A percentile compares a stretch with the other conserved stretches of the same genome.
Evolutionary conservation across 2,113 vertebrate genomes (phyloP).

Genomic region (Spheniscus mendiculus): DNA sequence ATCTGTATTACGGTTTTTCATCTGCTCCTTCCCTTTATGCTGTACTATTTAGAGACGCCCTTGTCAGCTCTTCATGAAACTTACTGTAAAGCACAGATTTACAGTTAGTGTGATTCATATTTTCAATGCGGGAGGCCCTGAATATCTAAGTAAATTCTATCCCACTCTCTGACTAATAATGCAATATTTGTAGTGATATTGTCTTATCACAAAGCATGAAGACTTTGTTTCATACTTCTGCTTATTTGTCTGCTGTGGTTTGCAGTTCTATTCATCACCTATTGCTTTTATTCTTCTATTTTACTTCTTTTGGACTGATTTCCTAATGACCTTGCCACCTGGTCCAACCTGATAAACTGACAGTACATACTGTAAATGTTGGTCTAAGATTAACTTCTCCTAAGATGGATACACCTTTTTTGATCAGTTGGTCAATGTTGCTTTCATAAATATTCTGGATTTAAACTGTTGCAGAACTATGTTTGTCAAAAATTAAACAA

Average conservation of each 20-base stretch:
- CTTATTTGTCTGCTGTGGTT: conserved; percentile 27
- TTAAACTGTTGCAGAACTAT: not conserved
- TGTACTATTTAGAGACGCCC: not conserved
- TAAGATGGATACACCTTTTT: not conserved
- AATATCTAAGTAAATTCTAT: not conserved
- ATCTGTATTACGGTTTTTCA: not conserved
- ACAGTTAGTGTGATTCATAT: not conserved
- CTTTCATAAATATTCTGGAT: conserved; percentile 33
- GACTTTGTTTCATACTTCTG: conserved; percentile 26
- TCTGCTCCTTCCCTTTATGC: not conserved
- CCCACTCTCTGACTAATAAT: not conserved
- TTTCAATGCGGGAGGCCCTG: not conserved
- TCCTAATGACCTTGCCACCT: conserved; percentile 37
- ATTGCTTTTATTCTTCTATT: conserved; percentile 38
- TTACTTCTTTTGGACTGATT: conserved; percentile 44
- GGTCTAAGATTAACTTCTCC: not conserved
- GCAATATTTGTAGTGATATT: not conserved
- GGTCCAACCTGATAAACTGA: conserved; percentile 48
- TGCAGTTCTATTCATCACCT: conserved; percentile 44
- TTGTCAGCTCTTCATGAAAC: not conserved
- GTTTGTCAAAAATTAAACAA: conserved; percentile 4
- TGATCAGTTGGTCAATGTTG: not conserved
- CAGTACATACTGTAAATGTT: conserved; percentile 50
- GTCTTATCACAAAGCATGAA: not conserved
- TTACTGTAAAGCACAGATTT: not conserved